Evolutionary conservation across 2,888 invertebrate genomes (phyloP), one percentile per base, ranked within the genome.

Genomic region (Spisula solida): DNA sequence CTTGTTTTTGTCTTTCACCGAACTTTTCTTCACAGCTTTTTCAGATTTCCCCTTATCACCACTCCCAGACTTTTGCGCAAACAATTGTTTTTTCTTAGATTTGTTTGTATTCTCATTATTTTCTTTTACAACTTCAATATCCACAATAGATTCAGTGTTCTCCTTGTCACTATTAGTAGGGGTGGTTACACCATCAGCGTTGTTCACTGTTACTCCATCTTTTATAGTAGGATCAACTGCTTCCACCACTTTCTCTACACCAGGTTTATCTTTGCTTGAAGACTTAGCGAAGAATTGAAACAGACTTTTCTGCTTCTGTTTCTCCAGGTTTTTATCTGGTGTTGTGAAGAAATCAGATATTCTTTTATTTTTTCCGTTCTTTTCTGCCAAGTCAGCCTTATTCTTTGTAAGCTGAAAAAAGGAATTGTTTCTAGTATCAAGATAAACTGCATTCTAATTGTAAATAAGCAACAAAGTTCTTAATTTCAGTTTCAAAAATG

Each of bases 341-440:
- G 93, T 92, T 88, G 91, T 93, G 78, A 94, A 94, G 87, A 93
- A 93, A 79, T 93, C 93, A 25, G 93, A 60, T 47, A 94, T 94
- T 10, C 92, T 93, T 56, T 90, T 91, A 31, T 80, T 80, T n/a
- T 88, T 85, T 5, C n/a, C 55, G 20, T 14, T 81, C 29, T 90
- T 82, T 20, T 86, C 81, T 66, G 79, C 78, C 20, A 66, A 34
- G 8, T 51, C 60, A 75, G 88, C 82, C 82, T 88, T 86, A 60
- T 82, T 87, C 60, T 82, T 86, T 20, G 82, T 70, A n/a, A 75
- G 75, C 85, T 85, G 51, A 34, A 82, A 56, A 81, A 16, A 51
- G n/a, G 18, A 81, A 66, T 66, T 25, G 25, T 66, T 66, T 66
- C 60, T 29, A 75, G 41, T 8, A 41, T 41, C 8, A 41, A 5